Evolutionary conservation across 2,113 vertebrate species (phyloP).

Genomic region (Chinchilla lanigera): DNA sequence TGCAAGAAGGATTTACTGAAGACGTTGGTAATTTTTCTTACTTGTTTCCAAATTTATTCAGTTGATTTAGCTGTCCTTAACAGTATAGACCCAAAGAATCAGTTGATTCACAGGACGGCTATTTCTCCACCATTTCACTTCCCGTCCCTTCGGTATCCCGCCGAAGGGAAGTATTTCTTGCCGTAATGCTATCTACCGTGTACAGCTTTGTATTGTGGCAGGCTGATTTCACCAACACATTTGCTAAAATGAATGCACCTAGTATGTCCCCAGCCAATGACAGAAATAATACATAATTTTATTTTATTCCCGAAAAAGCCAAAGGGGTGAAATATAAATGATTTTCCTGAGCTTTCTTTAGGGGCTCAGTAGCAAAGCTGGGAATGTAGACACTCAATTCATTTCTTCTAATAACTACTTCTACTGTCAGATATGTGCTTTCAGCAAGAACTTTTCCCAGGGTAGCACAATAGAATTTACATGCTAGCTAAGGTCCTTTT

Average conservation of each 20-base stretch:
- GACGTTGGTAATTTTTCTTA: background rate
- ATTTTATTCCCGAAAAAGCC: background rate
- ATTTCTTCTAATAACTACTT: background rate
- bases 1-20: background rate
- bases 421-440: background rate
- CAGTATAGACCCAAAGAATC: background rate
- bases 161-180: background rate
- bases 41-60: background rate
- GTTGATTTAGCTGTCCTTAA: background rate
- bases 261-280: background rate
- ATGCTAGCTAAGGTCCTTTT: conserved; percentile 8
- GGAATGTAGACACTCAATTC: background rate
- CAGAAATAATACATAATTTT: conserved; percentile 34
- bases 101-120: background rate
- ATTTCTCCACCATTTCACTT: background rate
- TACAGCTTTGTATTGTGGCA: background rate
- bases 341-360: background rate
- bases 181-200: background rate
- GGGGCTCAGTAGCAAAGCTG: background rate
- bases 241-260: background rate
- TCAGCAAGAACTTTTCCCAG: background rate
- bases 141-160: background rate
- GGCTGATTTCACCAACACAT: background rate
- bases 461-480: background rate
- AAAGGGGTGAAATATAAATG: background rate